Conservation (phyloP, 2,113 vertebrate genomes). For the Scatophagus argus region DNA sequence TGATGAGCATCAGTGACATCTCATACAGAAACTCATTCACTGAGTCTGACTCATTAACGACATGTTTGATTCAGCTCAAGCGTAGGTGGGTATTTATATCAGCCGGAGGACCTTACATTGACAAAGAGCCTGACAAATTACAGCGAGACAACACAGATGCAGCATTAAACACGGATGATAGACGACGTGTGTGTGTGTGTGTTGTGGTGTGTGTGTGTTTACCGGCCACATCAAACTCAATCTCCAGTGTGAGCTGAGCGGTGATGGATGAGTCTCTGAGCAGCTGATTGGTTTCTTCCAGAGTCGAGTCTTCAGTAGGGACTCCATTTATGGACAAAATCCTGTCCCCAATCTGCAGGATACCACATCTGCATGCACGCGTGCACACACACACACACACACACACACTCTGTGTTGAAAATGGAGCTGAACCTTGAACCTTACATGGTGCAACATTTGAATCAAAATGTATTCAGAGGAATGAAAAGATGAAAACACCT, state of each 20-base stretch:
- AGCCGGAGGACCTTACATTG: slow-evolving; percentile 13
- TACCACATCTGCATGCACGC: slow-evolving; percentile 87
- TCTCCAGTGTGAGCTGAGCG: slow-evolving; percentile 96
- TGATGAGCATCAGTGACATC: not conserved
- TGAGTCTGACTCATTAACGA: slow-evolving; percentile 29
- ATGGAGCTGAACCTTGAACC: no score
- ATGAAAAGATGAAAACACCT: no score
- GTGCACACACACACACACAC: slow-evolving; percentile 20
- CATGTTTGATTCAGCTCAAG: slow-evolving; percentile 24
- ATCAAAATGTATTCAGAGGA: no score
- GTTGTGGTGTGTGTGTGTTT: slow-evolving; percentile 23
- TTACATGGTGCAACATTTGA: no score
- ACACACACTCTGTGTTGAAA: not conserved
- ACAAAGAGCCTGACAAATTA: slow-evolving; percentile 36
- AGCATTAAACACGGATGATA: slow-evolving; percentile 12
- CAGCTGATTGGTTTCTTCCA: slow-evolving; percentile 98
- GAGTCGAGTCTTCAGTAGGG: slow-evolving; percentile 96
- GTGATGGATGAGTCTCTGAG: slow-evolving; percentile 95
- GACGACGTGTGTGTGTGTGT: slow-evolving; percentile 38
- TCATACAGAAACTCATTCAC: not conserved
- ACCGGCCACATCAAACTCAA: slow-evolving; percentile 99
- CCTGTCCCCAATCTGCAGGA: slow-evolving; percentile 98
- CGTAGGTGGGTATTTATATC: slow-evolving; percentile 32
- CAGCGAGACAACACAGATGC: slow-evolving; percentile 5
- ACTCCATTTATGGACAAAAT: slow-evolving; percentile 96